Base-by-base conservation (phyloP, 2,888 invertebrate genomes). In the Microchrysa polita region DNA sequence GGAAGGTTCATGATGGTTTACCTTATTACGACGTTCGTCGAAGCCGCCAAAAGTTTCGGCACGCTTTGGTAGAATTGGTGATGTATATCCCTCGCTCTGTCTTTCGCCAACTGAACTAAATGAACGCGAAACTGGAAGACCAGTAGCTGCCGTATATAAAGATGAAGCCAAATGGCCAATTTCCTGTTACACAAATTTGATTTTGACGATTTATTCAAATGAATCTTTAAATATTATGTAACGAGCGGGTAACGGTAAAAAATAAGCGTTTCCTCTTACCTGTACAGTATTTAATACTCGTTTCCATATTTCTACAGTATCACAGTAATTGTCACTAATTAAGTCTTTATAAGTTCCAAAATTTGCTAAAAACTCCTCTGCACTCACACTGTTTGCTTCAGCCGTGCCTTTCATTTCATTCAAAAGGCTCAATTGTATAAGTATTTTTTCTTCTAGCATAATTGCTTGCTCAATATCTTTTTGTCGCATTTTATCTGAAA, bases 1-100 rank as follows among this genome's bases (percentile, higher is more conserved):
- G n/a, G n/a, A n/a, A n/a, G n/a, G n/a, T n/a, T n/a, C 12, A 14
- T 20, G 63, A 75, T 76, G 14, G 53, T 72, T 67, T 73, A 79
- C 80, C 85, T 83, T 86, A 67, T 79, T 81, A 14, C 85, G 81
- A 76, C 83, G 83, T 79, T 88, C 88, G 86, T 97, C 97, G 81
- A 97, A 97, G 9, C 97, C 97, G 1, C 96, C 96, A 85, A 97
- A 98, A 2, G 97, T 97, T 86, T 97, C 97, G 0, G 97, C 97
- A 40, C 97, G 88, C 79, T 96, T 92, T 18, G 97, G 97, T 76
- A 97, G 85, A 48, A 93, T 92, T 16, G 95, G 93, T 34, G 94
- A 93, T 76, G 93, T 90, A 83, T 94, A 96, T 0, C 92, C 90
- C 27, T 91, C 90, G 80, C 94, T 95, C 80, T 96, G 94, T 71